A percentile compares a stretch with the other conserved stretches of the same genome.
phyloP scores from a whole-genome alignment of 2,888 invertebrate genomes.

The Microdon myrmicae region DNA sequence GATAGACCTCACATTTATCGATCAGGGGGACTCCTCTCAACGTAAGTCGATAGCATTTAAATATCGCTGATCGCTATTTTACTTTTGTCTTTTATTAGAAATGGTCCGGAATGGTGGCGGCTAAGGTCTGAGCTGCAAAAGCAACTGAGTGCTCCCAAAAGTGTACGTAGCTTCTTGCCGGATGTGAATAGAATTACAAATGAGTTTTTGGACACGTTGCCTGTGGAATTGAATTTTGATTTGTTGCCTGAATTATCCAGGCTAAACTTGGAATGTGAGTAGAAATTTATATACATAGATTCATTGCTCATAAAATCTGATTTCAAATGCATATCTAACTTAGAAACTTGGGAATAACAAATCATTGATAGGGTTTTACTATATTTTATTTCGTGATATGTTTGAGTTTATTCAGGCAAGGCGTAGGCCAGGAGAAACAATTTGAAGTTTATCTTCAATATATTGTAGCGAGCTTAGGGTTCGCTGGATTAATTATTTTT shows the following conservation, averaged over 20 bases:
- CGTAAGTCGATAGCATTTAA: slow-evolving; percentile 70
- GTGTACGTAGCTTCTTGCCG: slow-evolving; percentile 75
- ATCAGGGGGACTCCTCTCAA: slow-evolving; percentile 83
- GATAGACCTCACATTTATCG: slow-evolving; percentile 80
- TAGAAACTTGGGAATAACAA: too few species aligned
- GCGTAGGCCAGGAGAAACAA: too few species aligned
- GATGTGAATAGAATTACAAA: slow-evolving; percentile 73
- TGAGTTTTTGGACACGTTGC: slow-evolving; percentile 73
- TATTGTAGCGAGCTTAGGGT: too few species aligned
- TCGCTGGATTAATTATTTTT: too few species aligned
- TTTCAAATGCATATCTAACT: too few species aligned
- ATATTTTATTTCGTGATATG: too few species aligned
- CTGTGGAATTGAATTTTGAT: slow-evolving; percentile 68
- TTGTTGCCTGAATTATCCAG: slow-evolving; percentile 77
- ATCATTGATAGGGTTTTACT: too few species aligned
- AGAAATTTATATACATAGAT: too few species aligned
- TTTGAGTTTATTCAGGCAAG: too few species aligned
- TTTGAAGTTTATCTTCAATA: too few species aligned
- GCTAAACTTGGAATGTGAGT: slow-evolving; percentile 82
- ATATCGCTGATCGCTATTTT: background rate
- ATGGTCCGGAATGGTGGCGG: slow-evolving; percentile 85
- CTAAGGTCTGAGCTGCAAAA: slow-evolving; percentile 83
- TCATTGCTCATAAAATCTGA: too few species aligned
- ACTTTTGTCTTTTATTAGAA: slow-evolving; percentile 69
- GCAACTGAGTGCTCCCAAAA: slow-evolving; percentile 78